A percentile compares a stretch with the other conserved stretches of the same genome.
Evolutionary conservation across 2,888 invertebrate species (phyloP).

Genomic region (Helobdella robusta): DNA sequence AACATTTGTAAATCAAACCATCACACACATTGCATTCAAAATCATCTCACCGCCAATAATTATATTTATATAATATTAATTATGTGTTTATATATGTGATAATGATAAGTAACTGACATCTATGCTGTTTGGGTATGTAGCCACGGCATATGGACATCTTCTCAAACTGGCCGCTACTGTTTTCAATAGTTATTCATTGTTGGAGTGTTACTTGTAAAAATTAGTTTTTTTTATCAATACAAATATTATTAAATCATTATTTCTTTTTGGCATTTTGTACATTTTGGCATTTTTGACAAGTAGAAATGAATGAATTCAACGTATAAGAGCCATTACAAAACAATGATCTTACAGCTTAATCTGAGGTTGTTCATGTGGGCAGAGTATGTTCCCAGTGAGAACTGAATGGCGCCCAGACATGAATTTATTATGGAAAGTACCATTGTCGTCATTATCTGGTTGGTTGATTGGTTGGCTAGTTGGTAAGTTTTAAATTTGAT

Average conservation of each 20-base stretch:
- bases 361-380: conserved; percentile 14
- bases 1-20: too few species aligned
- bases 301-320: too few species aligned
- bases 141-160: conserved; percentile 13
- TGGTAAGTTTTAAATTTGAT: too few species aligned
- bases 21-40: too few species aligned
- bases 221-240: too few species aligned
- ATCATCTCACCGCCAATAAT: neutral
- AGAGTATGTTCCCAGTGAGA: conserved; percentile 18
- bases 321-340: neutral
- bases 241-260: too few species aligned
- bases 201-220: too few species aligned
- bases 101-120: neutral
- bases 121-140: neutral
- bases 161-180: neutral
- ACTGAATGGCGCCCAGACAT: conserved; percentile 15
- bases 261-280: too few species aligned
- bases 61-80: neutral
- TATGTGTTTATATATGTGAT: neutral
- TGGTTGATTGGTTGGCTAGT: neutral
- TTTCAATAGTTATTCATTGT: too few species aligned
- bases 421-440: conserved; percentile 18
- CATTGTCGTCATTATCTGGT: conserved; percentile 16
- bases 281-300: too few species aligned
- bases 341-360: neutral